A percentile compares a stretch with the other conserved stretches of the same genome.
Evolutionary conservation across 2,113 vertebrate species (phyloP).

Genomic region (Machaerirhynchus nigripectus): DNA sequence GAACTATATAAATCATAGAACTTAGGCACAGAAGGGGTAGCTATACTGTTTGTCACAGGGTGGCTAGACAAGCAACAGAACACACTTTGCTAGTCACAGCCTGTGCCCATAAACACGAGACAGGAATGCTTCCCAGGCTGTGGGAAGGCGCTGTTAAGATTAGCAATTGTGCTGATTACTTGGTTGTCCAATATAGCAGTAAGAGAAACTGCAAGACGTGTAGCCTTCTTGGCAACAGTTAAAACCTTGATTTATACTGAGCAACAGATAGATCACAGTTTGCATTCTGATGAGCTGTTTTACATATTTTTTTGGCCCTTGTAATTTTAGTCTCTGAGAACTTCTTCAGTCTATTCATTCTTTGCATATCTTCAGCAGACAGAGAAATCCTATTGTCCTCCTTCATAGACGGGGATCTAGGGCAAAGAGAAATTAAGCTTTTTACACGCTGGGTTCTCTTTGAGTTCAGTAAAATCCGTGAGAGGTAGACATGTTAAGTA

Average conservation of each 20-base stretch:
- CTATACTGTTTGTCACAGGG: not conserved
- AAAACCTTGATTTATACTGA: constrained; percentile 13
- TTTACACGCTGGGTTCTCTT: not conserved
- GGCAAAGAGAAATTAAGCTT: constrained; percentile 6
- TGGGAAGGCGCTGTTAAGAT: not conserved
- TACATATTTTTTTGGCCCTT: constrained; percentile 18
- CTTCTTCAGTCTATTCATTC: constrained; percentile 22
- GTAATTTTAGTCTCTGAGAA: constrained; percentile 18
- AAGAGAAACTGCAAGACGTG: not conserved
- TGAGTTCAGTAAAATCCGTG: not conserved
- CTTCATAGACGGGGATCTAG: not conserved
- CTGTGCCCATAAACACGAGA: not conserved
- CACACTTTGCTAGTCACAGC: not conserved
- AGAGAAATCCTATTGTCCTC: constrained; percentile 8
- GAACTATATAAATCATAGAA: not conserved
- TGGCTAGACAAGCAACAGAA: not conserved
- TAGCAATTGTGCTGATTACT: not conserved
- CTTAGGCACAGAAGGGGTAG: not conserved
- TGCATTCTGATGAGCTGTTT: constrained; percentile 48
- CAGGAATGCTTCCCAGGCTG: not conserved
- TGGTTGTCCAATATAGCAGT: not conserved
- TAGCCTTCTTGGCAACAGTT: constrained; percentile 21
- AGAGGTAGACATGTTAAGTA: not conserved
- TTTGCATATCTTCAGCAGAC: not conserved
- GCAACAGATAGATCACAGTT: constrained; percentile 10